Conservation (phyloP, 2,888 invertebrate genomes). For the Ectemnius cavifrons region DNA sequence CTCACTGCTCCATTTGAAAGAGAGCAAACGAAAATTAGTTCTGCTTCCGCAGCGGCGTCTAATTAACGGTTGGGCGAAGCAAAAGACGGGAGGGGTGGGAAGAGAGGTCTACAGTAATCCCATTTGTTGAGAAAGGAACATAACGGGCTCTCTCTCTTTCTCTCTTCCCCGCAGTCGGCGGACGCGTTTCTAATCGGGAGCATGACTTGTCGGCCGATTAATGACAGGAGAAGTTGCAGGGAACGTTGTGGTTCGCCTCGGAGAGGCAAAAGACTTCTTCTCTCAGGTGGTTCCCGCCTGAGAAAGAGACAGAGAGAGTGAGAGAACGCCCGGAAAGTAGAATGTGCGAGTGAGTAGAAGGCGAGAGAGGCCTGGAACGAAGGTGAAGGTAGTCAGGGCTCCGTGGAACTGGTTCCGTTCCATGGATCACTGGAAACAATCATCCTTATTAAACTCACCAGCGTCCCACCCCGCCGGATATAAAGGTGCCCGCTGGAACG, state of each 20-base stretch:
- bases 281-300: background rate
- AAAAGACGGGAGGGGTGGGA: background rate
- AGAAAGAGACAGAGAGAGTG: constrained; percentile 1
- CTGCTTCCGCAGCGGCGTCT: constrained; percentile 25
- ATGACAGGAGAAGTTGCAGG: constrained; percentile 63
- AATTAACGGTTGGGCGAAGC: constrained; percentile 46
- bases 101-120: constrained; percentile 46
- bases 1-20: constrained; percentile 2
- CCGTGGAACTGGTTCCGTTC: constrained; percentile 62
- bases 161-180: background rate
- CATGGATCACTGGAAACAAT: constrained; percentile 70
- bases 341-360: constrained; percentile 3
- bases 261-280: constrained; percentile 2
- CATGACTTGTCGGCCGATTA: constrained; percentile 65
- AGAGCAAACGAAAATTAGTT: constrained; percentile 11
- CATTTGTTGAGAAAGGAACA: constrained; percentile 55
- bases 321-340: background rate
- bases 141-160: constrained; percentile 47
- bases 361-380: constrained; percentile 25
- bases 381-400: constrained; percentile 18
- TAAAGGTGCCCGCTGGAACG: constrained; percentile 63
- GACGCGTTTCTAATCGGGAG: constrained; percentile 61
- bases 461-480: constrained; percentile 60
- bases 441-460: constrained; percentile 71
- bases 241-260: constrained; percentile 51